Percentiles rank a stretch among this genome's conserved stretches.
These are phyloP conservation scores for Proteles cristata DNA, from an alignment of 2,113 vertebrate species.

Conservation along the genomic window DNA sequence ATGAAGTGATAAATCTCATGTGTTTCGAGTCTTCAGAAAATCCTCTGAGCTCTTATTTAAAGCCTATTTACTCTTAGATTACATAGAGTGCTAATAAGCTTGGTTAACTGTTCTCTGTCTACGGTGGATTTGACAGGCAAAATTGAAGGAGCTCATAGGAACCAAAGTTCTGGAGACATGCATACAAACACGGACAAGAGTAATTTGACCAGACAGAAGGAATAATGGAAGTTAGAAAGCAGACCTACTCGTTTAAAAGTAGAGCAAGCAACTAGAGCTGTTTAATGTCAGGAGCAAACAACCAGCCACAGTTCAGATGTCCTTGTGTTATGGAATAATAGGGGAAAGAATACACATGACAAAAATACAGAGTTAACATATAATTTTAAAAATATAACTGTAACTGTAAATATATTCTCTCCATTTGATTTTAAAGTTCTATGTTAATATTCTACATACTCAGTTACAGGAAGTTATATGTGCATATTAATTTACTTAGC, in stretches of 20 bases:
- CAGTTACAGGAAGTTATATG: background rate
- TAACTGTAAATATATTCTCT: background rate
- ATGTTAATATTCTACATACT: background rate
- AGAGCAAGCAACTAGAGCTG: background rate
- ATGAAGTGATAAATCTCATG: constrained; percentile 27
- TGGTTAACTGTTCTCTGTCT: constrained; percentile 25
- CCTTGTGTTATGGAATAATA: background rate
- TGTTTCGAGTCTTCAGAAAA: constrained; percentile 57
- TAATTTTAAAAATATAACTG: background rate
- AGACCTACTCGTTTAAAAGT: background rate
- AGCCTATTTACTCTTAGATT: constrained; percentile 11
- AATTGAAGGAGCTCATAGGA: background rate
- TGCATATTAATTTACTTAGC: background rate
- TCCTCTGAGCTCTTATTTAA: background rate
- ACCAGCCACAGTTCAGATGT: background rate
- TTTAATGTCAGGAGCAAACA: background rate
- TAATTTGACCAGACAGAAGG: background rate
- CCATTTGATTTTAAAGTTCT: constrained; percentile 5
- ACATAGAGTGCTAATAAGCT: constrained; percentile 1
- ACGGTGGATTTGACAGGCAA: background rate
- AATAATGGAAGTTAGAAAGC: background rate
- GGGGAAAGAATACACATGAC: background rate
- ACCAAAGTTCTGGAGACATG: background rate
- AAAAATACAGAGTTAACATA: background rate
- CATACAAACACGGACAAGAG: background rate